Conservation (phyloP, 2,113 vertebrate species). For the Aramus guarauna region DNA sequence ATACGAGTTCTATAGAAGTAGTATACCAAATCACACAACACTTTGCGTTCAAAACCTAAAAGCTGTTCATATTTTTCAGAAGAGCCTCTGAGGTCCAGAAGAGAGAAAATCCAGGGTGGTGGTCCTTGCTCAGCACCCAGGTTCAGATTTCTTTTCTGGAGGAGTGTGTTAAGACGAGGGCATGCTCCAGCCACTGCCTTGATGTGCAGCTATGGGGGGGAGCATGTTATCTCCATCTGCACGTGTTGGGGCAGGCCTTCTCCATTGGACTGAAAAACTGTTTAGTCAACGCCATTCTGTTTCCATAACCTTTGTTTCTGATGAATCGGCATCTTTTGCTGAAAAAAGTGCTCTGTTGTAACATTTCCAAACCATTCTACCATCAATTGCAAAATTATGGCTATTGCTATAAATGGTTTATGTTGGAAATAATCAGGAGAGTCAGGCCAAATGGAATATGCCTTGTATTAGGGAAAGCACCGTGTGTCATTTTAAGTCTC, state of each 20-base stretch:
- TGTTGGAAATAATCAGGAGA: conserved; percentile 26
- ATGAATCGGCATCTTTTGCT: not conserved
- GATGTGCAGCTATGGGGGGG: not conserved
- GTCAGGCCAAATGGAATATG: not conserved
- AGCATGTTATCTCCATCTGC: not conserved
- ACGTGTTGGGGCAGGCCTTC: fast-evolving
- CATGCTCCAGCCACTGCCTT: not conserved
- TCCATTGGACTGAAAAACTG: not conserved
- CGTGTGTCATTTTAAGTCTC: conserved; percentile 22
- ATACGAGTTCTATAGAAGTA: no score
- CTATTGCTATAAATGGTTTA: conserved; percentile 18
- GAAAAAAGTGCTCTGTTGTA: not conserved
- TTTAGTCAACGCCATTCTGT: not conserved
- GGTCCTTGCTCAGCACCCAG: not conserved
- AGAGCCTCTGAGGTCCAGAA: not conserved
- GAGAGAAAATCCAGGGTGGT: not conserved
- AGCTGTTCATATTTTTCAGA: not conserved
- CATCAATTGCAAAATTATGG: conserved; percentile 22
- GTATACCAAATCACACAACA: no score
- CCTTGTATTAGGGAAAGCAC: not conserved
- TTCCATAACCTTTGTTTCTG: not conserved
- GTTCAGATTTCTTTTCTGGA: not conserved
- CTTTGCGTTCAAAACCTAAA: not conserved
- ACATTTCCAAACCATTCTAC: not conserved
- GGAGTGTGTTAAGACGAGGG: not conserved